These are phyloP conservation scores for Bembecia ichneumoniformis DNA, from an alignment of 2,888 invertebrate species.

Conservation along the genomic window DNA sequence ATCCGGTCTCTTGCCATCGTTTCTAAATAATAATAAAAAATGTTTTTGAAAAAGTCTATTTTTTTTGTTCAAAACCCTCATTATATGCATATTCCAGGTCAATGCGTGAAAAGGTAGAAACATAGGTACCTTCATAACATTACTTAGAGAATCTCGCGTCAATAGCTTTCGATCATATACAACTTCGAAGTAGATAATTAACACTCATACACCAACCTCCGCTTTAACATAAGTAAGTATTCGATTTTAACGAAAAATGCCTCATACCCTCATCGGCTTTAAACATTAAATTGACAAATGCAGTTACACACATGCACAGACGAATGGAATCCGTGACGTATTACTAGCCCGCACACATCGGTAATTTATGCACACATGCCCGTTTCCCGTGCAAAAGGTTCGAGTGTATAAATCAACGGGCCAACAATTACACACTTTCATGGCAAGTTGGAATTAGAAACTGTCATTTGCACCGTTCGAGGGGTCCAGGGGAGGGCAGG, in stretches of 20 bases:
- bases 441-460: conserved; percentile 74
- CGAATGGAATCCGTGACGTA: conserved; percentile 16
- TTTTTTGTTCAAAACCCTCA: no score
- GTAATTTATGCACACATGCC: conserved; percentile 34
- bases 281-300: conserved; percentile 15
- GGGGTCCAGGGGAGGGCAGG: conserved; percentile 32
- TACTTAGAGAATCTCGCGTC: conserved; percentile 1
- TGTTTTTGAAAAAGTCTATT: no score
- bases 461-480: conserved; percentile 73
- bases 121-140: neutral
- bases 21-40: no score
- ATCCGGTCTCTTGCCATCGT: no score
- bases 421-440: conserved; percentile 74
- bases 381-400: conserved; percentile 48
- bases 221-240: conserved; percentile 9
- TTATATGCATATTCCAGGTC: neutral
- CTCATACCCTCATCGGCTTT: conserved; percentile 14
- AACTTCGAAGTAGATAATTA: conserved; percentile 11
- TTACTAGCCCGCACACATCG: conserved; percentile 13
- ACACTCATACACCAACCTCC: conserved; percentile 1
- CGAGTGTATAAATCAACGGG: conserved; percentile 69
- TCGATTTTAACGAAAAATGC: conserved; percentile 19
- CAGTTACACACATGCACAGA: conserved; percentile 9
- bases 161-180: conserved; percentile 7
- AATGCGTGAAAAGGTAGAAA: neutral